These are phyloP conservation scores for Lasiurus borealis DNA, from an alignment of 2,113 vertebrate species.

Conservation along the genomic window DNA sequence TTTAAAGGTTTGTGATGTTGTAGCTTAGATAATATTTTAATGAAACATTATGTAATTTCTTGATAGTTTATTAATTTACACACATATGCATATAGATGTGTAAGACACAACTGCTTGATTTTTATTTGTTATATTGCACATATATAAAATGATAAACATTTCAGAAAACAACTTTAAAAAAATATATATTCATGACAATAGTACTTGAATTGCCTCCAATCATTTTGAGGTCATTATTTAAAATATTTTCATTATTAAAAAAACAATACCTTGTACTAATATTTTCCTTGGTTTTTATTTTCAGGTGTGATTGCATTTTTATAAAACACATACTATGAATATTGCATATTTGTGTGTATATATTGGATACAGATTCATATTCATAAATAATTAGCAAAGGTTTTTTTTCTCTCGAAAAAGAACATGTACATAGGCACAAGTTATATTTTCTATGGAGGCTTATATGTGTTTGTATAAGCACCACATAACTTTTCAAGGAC, in stretches of 20 bases:
- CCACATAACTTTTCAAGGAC: slow-evolving; percentile 57
- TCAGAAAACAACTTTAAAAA: slow-evolving; percentile 18
- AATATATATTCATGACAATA: background rate
- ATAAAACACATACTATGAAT: background rate
- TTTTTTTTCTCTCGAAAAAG: background rate
- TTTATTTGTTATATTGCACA: slow-evolving; percentile 17
- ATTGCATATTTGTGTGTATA: background rate
- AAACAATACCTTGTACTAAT: background rate
- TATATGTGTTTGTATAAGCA: background rate
- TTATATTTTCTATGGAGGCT: background rate
- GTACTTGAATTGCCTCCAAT: background rate
- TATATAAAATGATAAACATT: slow-evolving; percentile 21
- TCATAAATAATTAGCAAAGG: background rate
- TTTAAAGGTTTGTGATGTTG: background rate
- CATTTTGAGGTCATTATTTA: slow-evolving; percentile 3
- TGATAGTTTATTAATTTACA: slow-evolving; percentile 9
- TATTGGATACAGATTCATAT: background rate
- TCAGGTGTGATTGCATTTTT: background rate
- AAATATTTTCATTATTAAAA: slow-evolving; percentile 32
- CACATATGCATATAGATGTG: background rate
- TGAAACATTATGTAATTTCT: slow-evolving; percentile 11
- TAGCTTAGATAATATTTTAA: slow-evolving; percentile 12
- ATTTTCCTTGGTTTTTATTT: slow-evolving; percentile 26
- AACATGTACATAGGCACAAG: background rate
- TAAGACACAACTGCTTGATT: slow-evolving; percentile 8